Conservation (phyloP, 1,140 invertebrate species). For the Helicoverpa armigera region DNA sequence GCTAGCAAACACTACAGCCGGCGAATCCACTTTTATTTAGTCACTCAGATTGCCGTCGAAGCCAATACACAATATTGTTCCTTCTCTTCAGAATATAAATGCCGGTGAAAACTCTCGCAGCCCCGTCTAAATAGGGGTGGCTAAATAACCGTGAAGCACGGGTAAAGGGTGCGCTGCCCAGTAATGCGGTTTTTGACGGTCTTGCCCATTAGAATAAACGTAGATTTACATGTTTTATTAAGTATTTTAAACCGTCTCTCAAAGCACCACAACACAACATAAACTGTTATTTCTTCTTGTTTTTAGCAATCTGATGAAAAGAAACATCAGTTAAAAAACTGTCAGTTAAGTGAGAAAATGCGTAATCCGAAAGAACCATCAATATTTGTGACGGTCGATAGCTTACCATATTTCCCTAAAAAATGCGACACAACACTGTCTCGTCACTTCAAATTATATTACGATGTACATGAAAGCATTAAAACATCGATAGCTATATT, state of each 20-base stretch:
- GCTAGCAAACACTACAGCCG: constrained; percentile 9
- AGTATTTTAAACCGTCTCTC: not conserved
- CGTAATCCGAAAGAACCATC: too few species aligned
- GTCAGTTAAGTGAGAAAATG: too few species aligned
- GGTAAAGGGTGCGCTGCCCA: constrained; percentile 28
- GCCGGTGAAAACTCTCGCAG: constrained; percentile 9
- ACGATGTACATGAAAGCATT: not conserved
- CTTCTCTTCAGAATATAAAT: constrained; percentile 16
- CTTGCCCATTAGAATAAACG: constrained; percentile 7
- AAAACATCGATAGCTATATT: not conserved
- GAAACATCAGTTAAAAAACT: too few species aligned
- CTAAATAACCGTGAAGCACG: constrained; percentile 36
- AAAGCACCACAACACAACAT: too few species aligned
- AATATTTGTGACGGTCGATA: too few species aligned
- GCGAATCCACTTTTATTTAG: constrained; percentile 7
- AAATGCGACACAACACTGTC: not conserved
- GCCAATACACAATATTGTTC: constrained; percentile 5
- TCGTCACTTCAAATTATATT: not conserved
- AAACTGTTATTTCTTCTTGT: too few species aligned
- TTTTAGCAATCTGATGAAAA: too few species aligned
- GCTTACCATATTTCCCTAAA: too few species aligned
- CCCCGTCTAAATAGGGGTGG: constrained; percentile 14
- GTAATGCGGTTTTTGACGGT: constrained; percentile 32
- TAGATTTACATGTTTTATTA: constrained; percentile 18
- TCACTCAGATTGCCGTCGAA: constrained; percentile 25